These are phyloP conservation scores for Tenthredo livida DNA, from an alignment of 2,888 invertebrate species.

Conservation along the genomic window DNA sequence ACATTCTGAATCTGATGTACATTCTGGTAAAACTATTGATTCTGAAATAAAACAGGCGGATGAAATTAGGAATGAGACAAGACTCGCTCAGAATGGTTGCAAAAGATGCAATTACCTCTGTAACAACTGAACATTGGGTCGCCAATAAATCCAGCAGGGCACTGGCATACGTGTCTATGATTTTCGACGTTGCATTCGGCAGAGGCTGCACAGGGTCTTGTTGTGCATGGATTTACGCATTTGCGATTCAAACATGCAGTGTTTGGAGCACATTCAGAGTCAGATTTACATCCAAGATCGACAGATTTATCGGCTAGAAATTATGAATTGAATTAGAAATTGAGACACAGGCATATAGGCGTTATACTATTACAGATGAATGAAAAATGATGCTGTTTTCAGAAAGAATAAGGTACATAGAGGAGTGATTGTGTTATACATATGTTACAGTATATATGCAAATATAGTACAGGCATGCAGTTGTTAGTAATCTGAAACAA, in stretches of 20 bases:
- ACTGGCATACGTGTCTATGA: conserved; percentile 89
- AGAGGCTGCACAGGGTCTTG: conserved; percentile 87
- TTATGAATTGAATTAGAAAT: conserved; percentile 14
- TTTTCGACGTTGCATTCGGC: conserved; percentile 88
- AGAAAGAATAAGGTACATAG: neutral
- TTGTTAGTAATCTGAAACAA: conserved; percentile 52
- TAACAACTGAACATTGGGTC: conserved; percentile 91
- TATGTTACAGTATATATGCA: conserved; percentile 49
- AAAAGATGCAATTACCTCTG: conserved; percentile 71
- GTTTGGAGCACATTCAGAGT: conserved; percentile 86
- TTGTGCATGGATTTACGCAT: conserved; percentile 89
- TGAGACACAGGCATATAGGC: neutral
- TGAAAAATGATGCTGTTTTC: conserved; percentile 37
- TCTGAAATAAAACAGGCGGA: conserved; percentile 65
- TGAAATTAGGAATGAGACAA: conserved; percentile 14
- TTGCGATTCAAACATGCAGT: conserved; percentile 86
- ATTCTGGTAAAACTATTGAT: conserved; percentile 82
- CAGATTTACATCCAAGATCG: conserved; percentile 84
- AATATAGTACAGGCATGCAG: conserved; percentile 49
- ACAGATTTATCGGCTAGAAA: conserved; percentile 68
- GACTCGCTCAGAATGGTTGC: neutral
- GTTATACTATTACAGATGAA: conserved; percentile 10
- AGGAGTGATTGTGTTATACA: conserved; percentile 52
- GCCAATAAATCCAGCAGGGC: conserved; percentile 87
- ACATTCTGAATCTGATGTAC: conserved; percentile 88